Evolutionary conservation across 2,888 invertebrate genomes (phyloP).

Genomic region (Neocrepidodera transversa): DNA sequence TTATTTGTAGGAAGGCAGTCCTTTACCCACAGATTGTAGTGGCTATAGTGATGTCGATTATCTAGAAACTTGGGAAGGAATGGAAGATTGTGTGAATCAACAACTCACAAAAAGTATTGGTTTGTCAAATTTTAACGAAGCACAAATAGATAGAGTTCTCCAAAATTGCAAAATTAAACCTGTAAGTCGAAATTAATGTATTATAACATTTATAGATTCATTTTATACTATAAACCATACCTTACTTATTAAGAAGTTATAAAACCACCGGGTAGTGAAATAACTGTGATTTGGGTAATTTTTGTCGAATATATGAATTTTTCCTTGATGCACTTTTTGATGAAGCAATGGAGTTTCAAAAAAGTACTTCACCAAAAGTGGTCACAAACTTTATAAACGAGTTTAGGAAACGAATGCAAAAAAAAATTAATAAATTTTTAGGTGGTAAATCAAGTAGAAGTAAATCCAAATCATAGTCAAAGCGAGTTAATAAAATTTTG

Average conservation of each 20-base stretch:
- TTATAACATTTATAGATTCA: too few relatives aligned
- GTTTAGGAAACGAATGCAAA: too few relatives aligned
- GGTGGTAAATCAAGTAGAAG: conserved; percentile 66
- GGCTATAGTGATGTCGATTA: conserved; percentile 70
- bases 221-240: too few relatives aligned
- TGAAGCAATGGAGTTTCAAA: too few relatives aligned
- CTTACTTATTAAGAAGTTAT: background rate
- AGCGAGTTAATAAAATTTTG: conserved; percentile 74
- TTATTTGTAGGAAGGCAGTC: conserved; percentile 58
- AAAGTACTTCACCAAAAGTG: too few relatives aligned
- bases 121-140: conserved; percentile 78
- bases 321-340: too few relatives aligned
- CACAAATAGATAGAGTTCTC: conserved; percentile 72
- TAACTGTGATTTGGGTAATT: too few relatives aligned
- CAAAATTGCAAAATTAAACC: conserved; percentile 66
- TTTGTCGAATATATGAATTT: background rate
- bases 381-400: too few relatives aligned
- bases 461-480: conserved; percentile 75
- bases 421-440: conserved; percentile 1
- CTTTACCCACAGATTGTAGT: conserved; percentile 58
- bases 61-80: conserved; percentile 76
- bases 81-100: conserved; percentile 72
- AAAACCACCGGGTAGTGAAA: too few relatives aligned
- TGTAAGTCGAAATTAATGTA: conserved; percentile 50
- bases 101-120: conserved; percentile 76